Evolutionary conservation across 2,797 vertebrate genomes (phyloP), one percentile per base, ranked within the genome.

Genomic region (Chelon auratus): DNA sequence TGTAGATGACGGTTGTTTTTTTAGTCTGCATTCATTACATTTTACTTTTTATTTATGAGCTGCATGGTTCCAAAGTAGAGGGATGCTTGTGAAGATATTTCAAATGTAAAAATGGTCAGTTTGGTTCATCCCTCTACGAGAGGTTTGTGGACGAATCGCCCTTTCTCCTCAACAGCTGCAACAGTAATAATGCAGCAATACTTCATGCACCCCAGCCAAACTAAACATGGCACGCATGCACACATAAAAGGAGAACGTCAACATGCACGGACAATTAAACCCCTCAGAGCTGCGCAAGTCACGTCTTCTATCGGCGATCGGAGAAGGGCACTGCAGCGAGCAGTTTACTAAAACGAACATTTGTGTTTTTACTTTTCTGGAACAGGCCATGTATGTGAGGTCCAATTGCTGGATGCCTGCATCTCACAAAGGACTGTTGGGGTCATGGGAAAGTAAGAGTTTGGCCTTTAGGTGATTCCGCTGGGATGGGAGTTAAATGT

Each of bases 401-500:
- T 0, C 47, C 15, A 52, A n/a, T 33, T 64, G 62, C 47, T 78
- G 52, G 51, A 67, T n/a, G 7, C 24, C 50, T 68, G 62, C 14
- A 45, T 72, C 54, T 68, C 63, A n/a, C 22, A 53, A 11, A 63
- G 43, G 39, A 52, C 9, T 51, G 37, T 30, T 15, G 47, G 57
- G 77, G 73, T 86, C 74, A 72, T 67, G 69, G 81, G 70, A 64
- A 81, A 72, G 65, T 80, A 75, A 79, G 75, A 47, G 53, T 64
- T 67, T 90, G 91, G 80, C 89, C 86, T 90, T 91, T 87, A 70
- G 65, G 68, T 72, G 68, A 80, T 66, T 87, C 89, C 62, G 54
- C 47, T 11, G 85, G 88, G 84, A 78, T 60, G 13, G 30, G n/a
- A 82, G 75, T 57, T 82, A 88, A 91, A 91, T 85, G 86, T 87